A percentile compares a stretch with the other conserved stretches of the same genome.
Evolutionary conservation across 2,113 vertebrate species (phyloP).

Genomic region (Crypturellus undulatus): DNA sequence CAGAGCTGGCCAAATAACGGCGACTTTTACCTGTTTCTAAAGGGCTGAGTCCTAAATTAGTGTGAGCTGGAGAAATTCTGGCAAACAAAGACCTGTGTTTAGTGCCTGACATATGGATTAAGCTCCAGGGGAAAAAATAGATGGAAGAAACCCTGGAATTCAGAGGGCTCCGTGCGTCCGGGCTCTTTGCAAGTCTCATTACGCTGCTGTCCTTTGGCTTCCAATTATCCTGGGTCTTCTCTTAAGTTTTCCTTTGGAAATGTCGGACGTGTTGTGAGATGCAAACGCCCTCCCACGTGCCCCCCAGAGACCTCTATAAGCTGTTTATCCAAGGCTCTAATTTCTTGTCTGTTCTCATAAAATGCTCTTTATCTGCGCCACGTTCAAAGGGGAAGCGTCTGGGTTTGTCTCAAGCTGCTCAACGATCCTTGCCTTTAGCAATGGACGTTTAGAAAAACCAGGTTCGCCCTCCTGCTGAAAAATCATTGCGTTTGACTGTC

Average conservation of each 20-base stretch:
- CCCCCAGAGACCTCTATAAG: not conserved
- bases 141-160: not conserved
- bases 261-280: not conserved
- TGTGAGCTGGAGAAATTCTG: not conserved
- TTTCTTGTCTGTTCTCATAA: not conserved
- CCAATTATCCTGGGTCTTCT: not conserved
- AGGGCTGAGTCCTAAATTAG: not conserved
- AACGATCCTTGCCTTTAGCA: not conserved
- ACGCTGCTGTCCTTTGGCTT: not conserved
- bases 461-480: not conserved
- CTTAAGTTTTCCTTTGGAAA: not conserved
- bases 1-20: not conserved
- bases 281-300: not conserved
- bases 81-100: not conserved
- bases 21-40: accelerated
- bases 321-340: not conserved
- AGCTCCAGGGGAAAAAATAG: not conserved
- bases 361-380: accelerated
- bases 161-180: not conserved
- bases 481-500: not conserved
- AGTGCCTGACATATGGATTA: accelerated
- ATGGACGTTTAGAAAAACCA: not conserved
- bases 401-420: not conserved
- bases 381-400: not conserved
- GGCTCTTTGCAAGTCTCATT: not conserved